Percentiles rank a stretch among this genome's conserved stretches.
phyloP scores from a whole-genome alignment of 2,888 invertebrate genomes.

The Cancer borealis region DNA sequence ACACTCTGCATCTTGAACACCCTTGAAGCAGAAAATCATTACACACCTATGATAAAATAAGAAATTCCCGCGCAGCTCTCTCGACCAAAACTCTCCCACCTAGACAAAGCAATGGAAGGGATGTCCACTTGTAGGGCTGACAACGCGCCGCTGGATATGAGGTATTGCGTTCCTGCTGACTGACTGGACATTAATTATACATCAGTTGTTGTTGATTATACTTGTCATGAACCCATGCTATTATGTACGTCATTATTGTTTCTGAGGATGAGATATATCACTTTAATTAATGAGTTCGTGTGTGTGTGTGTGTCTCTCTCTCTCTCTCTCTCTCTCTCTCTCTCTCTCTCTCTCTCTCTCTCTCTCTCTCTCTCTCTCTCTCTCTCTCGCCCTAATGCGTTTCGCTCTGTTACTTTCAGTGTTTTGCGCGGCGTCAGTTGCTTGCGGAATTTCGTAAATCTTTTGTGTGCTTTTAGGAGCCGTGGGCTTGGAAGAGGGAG shows the following conservation, averaged over 20 bases:
- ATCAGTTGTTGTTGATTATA: background rate
- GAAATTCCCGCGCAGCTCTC: too few relatives aligned
- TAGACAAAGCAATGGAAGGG: too few relatives aligned
- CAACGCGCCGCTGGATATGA: background rate
- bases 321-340: constrained; percentile 33
- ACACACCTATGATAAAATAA: too few relatives aligned
- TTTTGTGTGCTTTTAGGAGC: constrained; percentile 8
- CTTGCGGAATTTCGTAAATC: background rate
- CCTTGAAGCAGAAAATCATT: too few relatives aligned
- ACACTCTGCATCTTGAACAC: too few relatives aligned
- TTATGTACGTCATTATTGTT: background rate
- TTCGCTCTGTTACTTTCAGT: background rate
- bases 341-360: constrained; percentile 40
- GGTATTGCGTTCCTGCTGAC: background rate
- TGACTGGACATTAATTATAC: background rate
- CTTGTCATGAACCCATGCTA: background rate
- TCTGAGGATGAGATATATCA: background rate
- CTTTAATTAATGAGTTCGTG: background rate
- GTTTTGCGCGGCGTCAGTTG: constrained; percentile 5
- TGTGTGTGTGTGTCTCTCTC: background rate
- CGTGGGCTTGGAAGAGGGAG: background rate
- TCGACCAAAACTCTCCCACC: too few relatives aligned
- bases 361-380: constrained; percentile 40
- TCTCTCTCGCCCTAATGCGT: constrained; percentile 17
- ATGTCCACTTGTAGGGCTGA: too few relatives aligned